Conservation (phyloP, 2,113 vertebrate genomes). For the Micronycteris hirsuta region DNA sequence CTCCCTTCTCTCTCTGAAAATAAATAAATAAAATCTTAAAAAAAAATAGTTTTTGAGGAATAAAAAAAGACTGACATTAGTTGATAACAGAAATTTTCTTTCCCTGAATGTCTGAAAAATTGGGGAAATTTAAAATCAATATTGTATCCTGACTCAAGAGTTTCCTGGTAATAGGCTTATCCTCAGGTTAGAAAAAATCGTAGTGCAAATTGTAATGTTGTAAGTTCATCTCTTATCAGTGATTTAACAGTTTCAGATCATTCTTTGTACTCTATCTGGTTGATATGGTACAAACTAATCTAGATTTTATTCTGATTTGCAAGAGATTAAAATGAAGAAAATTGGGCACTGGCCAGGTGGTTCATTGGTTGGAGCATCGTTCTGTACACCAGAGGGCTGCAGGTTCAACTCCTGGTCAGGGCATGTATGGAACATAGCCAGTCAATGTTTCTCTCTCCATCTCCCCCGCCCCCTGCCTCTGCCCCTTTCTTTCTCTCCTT, state of each 20-base stretch:
- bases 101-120: not conserved
- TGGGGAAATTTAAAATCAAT: not conserved
- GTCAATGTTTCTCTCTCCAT: no score
- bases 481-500: no score
- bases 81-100: constrained; percentile 31
- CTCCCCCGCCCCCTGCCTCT: no score
- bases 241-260: constrained; percentile 6
- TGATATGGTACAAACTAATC: not conserved
- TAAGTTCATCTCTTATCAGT: not conserved
- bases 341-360: not conserved
- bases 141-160: not conserved
- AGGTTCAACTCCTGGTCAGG: no score
- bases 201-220: constrained; percentile 9
- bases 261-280: not conserved
- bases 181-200: not conserved
- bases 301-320: constrained; percentile 2
- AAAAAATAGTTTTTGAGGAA: not conserved
- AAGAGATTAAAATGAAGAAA: constrained; percentile 26
- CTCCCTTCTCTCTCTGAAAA: no score
- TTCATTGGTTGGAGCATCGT: no score
- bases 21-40: no score
- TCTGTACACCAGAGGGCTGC: no score
- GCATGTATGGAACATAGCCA: no score
- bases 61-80: not conserved
- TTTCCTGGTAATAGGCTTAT: constrained; percentile 12